Evolutionary conservation across 2,113 vertebrate genomes (phyloP).

Genomic region (Cavia porcellus): DNA sequence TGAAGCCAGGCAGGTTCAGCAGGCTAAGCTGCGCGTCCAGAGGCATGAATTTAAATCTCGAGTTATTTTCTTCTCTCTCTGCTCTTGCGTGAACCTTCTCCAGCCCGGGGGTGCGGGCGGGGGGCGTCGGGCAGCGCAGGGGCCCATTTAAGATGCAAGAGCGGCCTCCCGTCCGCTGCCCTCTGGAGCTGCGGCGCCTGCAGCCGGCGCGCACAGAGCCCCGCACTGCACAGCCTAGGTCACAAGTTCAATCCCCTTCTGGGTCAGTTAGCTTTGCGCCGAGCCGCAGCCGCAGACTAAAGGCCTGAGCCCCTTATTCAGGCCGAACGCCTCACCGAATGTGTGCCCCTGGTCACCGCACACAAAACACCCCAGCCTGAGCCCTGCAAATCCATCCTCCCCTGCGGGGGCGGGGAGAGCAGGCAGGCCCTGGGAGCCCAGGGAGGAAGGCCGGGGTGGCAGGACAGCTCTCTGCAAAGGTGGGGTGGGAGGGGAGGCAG

Average conservation of each 20-base stretch:
- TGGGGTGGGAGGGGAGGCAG: neutral
- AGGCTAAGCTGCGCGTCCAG: slow-evolving; percentile 47
- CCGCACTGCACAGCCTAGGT: slow-evolving; percentile 73
- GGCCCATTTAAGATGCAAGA: slow-evolving; percentile 65
- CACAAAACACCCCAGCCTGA: slow-evolving; percentile 77
- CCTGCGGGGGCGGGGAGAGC: neutral
- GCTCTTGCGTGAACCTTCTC: slow-evolving; percentile 65
- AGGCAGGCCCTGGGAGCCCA: neutral
- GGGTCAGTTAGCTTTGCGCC: slow-evolving; percentile 83
- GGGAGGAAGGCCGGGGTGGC: neutral
- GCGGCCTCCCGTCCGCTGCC: neutral
- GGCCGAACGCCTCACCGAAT: slow-evolving; percentile 78
- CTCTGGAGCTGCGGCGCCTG: slow-evolving; percentile 5
- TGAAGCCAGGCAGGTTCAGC: slow-evolving; percentile 68
- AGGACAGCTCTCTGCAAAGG: neutral
- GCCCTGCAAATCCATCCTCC: slow-evolving; percentile 66
- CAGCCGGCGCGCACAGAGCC: slow-evolving; percentile 23
- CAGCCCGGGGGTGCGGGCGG: neutral
- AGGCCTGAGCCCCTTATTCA: slow-evolving; percentile 80
- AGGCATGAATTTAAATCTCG: slow-evolving; percentile 81
- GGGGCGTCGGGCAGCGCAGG: neutral
- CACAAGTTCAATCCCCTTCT: slow-evolving; percentile 85
- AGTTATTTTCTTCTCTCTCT: slow-evolving; percentile 73
- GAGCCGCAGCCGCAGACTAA: slow-evolving; percentile 72
- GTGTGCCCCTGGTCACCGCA: slow-evolving; percentile 77